These are phyloP conservation scores for Byasa hedistus DNA, from an alignment of 2,888 invertebrate genomes.

Conservation along the genomic window DNA sequence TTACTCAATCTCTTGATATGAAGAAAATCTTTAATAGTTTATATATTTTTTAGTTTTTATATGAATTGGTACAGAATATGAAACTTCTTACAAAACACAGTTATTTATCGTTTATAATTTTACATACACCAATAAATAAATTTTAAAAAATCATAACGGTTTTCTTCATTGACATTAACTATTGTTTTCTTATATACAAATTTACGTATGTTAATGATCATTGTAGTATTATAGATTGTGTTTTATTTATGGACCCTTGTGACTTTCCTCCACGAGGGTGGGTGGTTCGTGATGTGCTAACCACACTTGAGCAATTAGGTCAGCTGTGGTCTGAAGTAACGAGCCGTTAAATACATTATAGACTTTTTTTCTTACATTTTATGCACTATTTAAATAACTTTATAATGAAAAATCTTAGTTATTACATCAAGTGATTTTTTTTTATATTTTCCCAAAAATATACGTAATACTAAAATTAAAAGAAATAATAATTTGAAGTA, in stretches of 20 bases:
- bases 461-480: too few species aligned
- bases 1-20: too few species aligned
- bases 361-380: background rate
- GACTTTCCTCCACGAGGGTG: constrained; percentile 6
- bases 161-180: background rate
- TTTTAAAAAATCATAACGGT: background rate
- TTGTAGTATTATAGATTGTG: background rate
- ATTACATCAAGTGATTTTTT: too few species aligned
- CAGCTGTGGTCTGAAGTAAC: constrained; percentile 17
- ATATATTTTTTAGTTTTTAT: too few species aligned
- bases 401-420: background rate
- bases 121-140: background rate
- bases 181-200: background rate
- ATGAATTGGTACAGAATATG: too few species aligned
- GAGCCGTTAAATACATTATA: constrained; percentile 5
- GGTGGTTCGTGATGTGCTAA: constrained; percentile 9
- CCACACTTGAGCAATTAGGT: constrained; percentile 24
- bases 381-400: background rate
- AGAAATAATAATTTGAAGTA: too few species aligned
- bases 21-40: too few species aligned
- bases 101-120: background rate
- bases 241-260: constrained; percentile 7
- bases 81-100: too few species aligned
- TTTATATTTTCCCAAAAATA: too few species aligned
- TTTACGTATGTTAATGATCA: background rate